A percentile compares a stretch with the other conserved stretches of the same genome.
Evolutionary conservation across 2,888 invertebrate species (phyloP).

Genomic region (Bellardia bayeri): DNA sequence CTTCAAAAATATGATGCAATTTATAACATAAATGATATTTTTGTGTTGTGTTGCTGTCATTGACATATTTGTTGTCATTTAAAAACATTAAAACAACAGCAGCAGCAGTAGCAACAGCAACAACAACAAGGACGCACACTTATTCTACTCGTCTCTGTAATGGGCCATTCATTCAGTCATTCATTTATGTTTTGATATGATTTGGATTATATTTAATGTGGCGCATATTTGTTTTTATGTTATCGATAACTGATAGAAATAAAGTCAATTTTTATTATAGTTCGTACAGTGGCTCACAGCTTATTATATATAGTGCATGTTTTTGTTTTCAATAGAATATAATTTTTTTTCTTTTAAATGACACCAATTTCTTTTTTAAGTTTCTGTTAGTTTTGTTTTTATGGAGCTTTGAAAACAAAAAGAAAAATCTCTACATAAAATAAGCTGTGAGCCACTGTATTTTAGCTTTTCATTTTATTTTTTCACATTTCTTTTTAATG

Average conservation of each 20-base stretch:
- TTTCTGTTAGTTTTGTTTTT: no score
- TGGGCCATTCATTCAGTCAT: constrained; percentile 21
- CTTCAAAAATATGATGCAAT: constrained; percentile 71
- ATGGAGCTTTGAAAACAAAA: no score
- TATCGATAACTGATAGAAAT: constrained; percentile 56
- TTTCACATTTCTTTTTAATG: constrained; percentile 49
- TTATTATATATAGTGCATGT: not conserved
- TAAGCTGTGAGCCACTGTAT: no score
- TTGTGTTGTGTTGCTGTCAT: constrained; percentile 74
- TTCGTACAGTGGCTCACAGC: not conserved
- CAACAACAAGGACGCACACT: not conserved
- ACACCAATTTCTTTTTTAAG: no score
- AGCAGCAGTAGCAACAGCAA: not conserved
- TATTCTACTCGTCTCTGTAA: constrained; percentile 21
- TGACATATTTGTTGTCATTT: constrained; percentile 82
- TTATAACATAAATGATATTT: constrained; percentile 72
- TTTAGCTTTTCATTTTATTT: not conserved
- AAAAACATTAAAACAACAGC: constrained; percentile 78
- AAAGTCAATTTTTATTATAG: constrained; percentile 34
- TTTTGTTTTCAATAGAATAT: not conserved
- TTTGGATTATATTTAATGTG: constrained; percentile 52
- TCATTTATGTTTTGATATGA: constrained; percentile 46
- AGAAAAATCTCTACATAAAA: no score
- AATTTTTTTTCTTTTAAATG: no score
- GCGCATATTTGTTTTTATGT: constrained; percentile 56